Evolutionary conservation across 1,140 invertebrate genomes (phyloP), one percentile per base, ranked within the genome.

Genomic region (Euschistus heros): DNA sequence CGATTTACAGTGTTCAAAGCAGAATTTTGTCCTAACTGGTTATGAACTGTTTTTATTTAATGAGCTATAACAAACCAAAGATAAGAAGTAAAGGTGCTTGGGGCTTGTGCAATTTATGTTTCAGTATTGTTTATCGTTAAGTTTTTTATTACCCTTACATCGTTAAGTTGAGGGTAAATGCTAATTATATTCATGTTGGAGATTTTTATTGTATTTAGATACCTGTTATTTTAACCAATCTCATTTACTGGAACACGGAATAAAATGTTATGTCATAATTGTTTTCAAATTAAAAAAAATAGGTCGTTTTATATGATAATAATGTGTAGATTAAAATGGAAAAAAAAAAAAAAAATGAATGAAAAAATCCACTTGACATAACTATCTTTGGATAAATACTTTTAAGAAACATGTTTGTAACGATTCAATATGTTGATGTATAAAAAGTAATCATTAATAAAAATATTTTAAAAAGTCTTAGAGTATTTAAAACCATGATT

Each of bases 391-490:
- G 33, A 37, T 6, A 37, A 37, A 4, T 37, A 37, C 33, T 6
- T 37, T 37, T 37, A 37, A 37, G 33, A 33, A 64, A 52, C 27
- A 66, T 47, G 59, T 66, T 66, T 66, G 64, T 66, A 66, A 66
- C 42, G 57, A 57, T 66, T 66, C 64, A 66, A 61, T 65, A 66
- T 66, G 64, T 66, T 66, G 64, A 66, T 66, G 64, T 66, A 66
- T 66, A 66, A 66, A 66, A 65, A 46, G 44, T 47, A 62, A 62
- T 24, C 42, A 61, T 42, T 44, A 66, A 66, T 47, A 66, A 61
- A 60, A 66, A 22, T 63, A 64, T 64, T 37, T 37, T 37, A 37
- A 37, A 37, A 37, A 37, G 33, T 37, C 33, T 37, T 1, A 10
- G 33, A 10, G 33, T 37, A 37, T 37, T 37, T 6, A 37, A 37